phyloP scores from a whole-genome alignment of 2,888 invertebrate species.

The Tromatobia lineatoria region DNA sequence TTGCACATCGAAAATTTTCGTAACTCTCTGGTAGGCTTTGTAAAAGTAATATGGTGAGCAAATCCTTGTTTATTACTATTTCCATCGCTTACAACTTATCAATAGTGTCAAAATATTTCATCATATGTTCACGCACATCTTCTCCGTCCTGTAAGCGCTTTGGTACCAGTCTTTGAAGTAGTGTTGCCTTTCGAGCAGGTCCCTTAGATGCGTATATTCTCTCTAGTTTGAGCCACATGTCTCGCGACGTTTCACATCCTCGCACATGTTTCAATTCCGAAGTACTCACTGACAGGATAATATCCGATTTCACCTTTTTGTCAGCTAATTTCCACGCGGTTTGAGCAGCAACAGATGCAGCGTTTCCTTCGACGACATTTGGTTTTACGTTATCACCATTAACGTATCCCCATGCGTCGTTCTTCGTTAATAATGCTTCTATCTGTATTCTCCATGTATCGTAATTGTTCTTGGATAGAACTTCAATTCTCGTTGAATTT shows the following conservation, averaged over 20 bases:
- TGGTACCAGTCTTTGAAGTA: constrained; percentile 60
- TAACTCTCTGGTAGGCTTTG: constrained; percentile 54
- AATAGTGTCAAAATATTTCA: constrained; percentile 46
- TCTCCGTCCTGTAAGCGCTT: constrained; percentile 51
- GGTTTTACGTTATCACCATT: constrained; percentile 29
- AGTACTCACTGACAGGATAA: constrained; percentile 53
- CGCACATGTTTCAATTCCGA: constrained; percentile 57
- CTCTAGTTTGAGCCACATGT: constrained; percentile 65
- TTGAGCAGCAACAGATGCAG: neutral
- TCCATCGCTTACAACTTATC: constrained; percentile 48
- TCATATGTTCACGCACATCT: constrained; percentile 39
- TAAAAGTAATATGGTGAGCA: constrained; percentile 40
- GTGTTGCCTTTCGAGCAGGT: constrained; percentile 66
- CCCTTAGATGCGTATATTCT: constrained; percentile 61
- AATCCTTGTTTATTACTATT: constrained; percentile 38
- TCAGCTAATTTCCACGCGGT: neutral
- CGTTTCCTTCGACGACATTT: neutral
- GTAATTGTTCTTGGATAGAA: constrained; percentile 33
- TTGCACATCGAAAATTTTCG: constrained; percentile 49
- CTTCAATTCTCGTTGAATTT: neutral
- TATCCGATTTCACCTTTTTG: constrained; percentile 56
- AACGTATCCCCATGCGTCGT: constrained; percentile 56
- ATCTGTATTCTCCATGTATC: constrained; percentile 40
- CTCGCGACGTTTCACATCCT: constrained; percentile 62
- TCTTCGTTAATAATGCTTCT: constrained; percentile 44